Evolutionary conservation across 2,113 vertebrate species (phyloP).

Genomic region (Crotalus horridus): DNA sequence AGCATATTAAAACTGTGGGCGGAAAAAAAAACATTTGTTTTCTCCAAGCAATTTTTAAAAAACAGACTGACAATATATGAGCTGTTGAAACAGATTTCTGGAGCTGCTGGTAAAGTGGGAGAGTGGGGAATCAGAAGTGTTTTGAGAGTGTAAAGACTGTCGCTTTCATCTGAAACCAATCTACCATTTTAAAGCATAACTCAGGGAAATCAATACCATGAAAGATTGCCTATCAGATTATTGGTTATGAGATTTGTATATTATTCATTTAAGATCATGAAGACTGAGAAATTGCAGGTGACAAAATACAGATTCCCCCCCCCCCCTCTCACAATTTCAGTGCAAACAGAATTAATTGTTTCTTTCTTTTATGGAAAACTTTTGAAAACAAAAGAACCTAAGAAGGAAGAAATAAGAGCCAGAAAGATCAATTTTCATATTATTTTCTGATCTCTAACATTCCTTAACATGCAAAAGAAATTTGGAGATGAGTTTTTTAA

Average conservation of each 20-base stretch:
- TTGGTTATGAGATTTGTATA: neutral
- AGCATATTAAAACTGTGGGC: neutral
- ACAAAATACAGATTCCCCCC: neutral
- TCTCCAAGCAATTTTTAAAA: neutral
- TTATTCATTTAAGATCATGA: slow-evolving; percentile 8
- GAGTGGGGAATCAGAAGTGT: neutral
- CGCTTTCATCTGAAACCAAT: neutral
- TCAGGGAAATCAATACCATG: neutral
- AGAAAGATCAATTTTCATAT: neutral
- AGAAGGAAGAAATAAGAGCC: neutral
- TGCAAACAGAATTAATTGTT: neutral
- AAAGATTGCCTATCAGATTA: neutral
- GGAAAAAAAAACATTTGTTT: neutral
- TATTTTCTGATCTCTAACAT: neutral
- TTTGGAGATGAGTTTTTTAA: neutral
- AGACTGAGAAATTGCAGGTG: neutral
- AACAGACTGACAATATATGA: neutral
- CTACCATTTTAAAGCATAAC: neutral
- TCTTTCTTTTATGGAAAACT: neutral
- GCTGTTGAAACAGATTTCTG: slow-evolving; percentile 1
- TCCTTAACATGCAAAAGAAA: neutral
- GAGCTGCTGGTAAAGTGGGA: neutral
- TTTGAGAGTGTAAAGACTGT: neutral
- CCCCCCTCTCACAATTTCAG: neutral
- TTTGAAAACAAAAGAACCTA: neutral